These are phyloP conservation scores for Biston betularia DNA, from an alignment of 2,888 invertebrate genomes.

Conservation along the genomic window DNA sequence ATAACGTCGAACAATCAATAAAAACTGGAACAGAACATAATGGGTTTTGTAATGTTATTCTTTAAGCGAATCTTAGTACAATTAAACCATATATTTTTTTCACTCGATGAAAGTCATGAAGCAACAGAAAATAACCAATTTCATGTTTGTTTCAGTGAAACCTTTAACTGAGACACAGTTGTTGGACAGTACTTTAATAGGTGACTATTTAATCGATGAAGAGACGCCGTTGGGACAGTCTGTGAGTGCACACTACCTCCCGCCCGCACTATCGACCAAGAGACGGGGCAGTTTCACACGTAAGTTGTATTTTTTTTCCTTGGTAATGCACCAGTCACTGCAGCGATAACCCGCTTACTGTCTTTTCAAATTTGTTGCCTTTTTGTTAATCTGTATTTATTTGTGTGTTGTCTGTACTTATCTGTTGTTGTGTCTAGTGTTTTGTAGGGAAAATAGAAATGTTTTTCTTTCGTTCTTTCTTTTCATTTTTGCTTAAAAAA, in stretches of 20 bases:
- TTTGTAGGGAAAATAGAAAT: too few relatives aligned
- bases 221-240: conserved; percentile 72
- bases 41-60: neutral
- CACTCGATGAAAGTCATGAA: neutral
- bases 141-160: conserved; percentile 51
- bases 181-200: conserved; percentile 51
- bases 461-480: too few relatives aligned
- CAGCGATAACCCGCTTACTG: too few relatives aligned
- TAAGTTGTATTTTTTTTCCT: conserved; percentile 48
- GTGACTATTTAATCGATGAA: conserved; percentile 65
- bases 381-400: too few relatives aligned
- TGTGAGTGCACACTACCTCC: conserved; percentile 52
- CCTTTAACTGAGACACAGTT: conserved; percentile 56
- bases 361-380: too few relatives aligned
- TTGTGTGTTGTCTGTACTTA: too few relatives aligned
- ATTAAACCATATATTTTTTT: neutral
- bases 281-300: conserved; percentile 49
- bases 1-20: too few relatives aligned
- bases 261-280: conserved; percentile 38
- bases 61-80: too few relatives aligned
- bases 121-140: conserved; percentile 4
- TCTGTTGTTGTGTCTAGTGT: too few relatives aligned
- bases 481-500: neutral
- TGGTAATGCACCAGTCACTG: too few relatives aligned
- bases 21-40: neutral